phyloP scores from a whole-genome alignment of 2,797 vertebrate genomes.

The Coracias cyanogaster region DNA sequence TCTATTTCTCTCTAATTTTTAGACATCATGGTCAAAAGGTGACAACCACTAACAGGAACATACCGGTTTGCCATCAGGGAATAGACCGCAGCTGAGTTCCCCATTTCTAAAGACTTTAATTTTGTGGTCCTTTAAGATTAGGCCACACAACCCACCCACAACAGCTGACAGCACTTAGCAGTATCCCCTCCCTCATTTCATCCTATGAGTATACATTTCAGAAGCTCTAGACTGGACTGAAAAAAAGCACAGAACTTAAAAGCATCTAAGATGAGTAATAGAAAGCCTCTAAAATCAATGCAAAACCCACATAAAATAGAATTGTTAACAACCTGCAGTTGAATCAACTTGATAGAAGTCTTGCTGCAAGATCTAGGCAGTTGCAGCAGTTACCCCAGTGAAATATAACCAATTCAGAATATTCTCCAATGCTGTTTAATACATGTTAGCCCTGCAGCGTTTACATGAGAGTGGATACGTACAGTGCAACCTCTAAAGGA shows the following conservation, averaged over 20 bases:
- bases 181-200: neutral
- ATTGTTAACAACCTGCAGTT: neutral
- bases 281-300: neutral
- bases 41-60: neutral
- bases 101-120: neutral
- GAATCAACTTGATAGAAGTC: neutral
- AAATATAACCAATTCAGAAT: neutral
- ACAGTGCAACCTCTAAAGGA: neutral
- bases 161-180: slow-evolving; percentile 11
- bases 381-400: neutral
- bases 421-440: neutral
- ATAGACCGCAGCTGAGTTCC: neutral
- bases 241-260: neutral
- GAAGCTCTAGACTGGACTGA: neutral
- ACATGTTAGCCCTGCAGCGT: neutral
- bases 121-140: neutral
- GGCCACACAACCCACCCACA: neutral
- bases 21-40: neutral
- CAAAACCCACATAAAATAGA: neutral
- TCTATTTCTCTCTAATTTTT: slow-evolving; percentile 2
- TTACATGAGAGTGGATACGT: rapidly evolving
- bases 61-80: neutral
- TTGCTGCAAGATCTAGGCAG: neutral
- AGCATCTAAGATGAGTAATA: neutral
- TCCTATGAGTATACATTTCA: neutral